phyloP scores from a whole-genome alignment of 2,797 vertebrate species.

The Smutsia temminckii region DNA sequence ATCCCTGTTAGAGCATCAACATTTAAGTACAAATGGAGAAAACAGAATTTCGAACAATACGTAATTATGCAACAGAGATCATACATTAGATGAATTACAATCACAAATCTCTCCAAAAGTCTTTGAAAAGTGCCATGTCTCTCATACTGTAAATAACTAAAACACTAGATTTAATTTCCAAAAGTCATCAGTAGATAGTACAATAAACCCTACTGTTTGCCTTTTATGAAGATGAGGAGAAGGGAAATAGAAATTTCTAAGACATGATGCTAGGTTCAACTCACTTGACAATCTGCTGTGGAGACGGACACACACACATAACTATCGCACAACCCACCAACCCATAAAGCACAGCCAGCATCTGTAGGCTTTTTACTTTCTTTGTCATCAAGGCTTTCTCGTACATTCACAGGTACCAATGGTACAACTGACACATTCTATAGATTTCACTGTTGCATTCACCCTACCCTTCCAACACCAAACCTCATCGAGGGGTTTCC shows the following conservation, averaged over 20 bases:
- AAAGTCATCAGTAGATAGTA: not conserved
- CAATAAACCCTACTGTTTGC: not conserved
- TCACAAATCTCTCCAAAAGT: not conserved
- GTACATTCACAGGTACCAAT: rapidly evolving
- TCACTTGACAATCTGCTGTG: not conserved
- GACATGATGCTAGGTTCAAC: not conserved
- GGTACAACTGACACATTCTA: rapidly evolving
- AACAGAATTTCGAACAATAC: not conserved
- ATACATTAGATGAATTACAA: not conserved
- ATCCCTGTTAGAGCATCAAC: not conserved
- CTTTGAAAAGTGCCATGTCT: not conserved
- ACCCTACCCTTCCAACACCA: not conserved
- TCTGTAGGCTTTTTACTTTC: no score
- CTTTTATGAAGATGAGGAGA: not conserved
- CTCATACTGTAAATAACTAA: not conserved
- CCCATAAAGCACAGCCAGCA: no score
- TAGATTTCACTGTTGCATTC: rapidly evolving
- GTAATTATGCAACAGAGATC: not conserved
- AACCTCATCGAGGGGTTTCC: not conserved
- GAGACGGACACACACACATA: no score
- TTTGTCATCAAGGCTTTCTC: not conserved
- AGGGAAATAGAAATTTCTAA: not conserved
- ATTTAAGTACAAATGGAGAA: not conserved
- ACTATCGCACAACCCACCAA: no score
- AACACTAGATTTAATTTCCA: not conserved